Percentiles rank a stretch among this genome's conserved stretches.
These are phyloP conservation scores for Aix galericulata DNA, from an alignment of 2,113 vertebrate genomes.

Conservation along the genomic window DNA sequence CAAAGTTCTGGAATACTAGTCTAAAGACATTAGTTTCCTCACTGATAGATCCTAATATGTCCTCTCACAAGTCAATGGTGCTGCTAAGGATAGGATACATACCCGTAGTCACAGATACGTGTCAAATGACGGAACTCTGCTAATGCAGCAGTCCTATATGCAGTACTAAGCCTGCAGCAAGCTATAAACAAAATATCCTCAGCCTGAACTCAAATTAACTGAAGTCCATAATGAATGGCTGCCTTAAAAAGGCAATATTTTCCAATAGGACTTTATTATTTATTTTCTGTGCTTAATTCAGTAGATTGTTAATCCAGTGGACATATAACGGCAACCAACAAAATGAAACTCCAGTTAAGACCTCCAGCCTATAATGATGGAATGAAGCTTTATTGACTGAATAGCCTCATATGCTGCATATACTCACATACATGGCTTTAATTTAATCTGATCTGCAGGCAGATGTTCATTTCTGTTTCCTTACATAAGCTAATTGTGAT, in stretches of 20 bases:
- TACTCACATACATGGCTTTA: neutral
- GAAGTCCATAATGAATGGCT: neutral
- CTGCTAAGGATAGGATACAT: neutral
- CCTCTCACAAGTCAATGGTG: neutral
- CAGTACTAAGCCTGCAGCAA: neutral
- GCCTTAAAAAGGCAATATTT: neutral
- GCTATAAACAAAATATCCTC: slow-evolving; percentile 9
- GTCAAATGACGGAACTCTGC: slow-evolving; percentile 19
- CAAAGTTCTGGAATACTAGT: neutral
- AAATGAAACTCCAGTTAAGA: neutral
- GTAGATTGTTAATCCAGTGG: neutral
- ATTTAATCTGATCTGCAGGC: neutral
- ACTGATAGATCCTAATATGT: neutral
- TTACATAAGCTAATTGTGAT: neutral
- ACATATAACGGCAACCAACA: neutral
- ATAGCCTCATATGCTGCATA: neutral
- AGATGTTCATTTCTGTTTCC: slow-evolving; percentile 9
- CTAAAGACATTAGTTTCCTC: neutral
- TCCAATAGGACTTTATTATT: neutral
- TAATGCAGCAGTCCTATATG: slow-evolving; percentile 6
- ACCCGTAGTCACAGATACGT: neutral
- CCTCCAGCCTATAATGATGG: neutral
- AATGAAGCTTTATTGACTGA: neutral
- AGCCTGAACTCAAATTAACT: neutral
- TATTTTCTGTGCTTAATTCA: neutral